Evolutionary conservation across 2,797 vertebrate genomes (phyloP), one percentile per base, ranked within the genome.

Genomic region (Perdix hodgsoniae): DNA sequence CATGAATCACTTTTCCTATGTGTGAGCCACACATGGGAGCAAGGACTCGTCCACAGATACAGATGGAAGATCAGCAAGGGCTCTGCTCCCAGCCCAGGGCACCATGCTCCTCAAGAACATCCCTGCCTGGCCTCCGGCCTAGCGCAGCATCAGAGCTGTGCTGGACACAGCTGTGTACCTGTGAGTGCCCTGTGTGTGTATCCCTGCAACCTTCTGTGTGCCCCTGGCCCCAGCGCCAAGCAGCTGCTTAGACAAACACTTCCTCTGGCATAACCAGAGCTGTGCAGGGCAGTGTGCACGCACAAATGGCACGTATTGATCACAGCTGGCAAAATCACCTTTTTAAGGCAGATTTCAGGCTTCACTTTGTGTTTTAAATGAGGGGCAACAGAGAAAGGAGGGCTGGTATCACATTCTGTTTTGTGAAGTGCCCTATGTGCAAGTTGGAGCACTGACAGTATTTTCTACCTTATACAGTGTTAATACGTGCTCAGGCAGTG

Each of bases 1-100:
- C 27, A 6, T 11, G 35, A 73, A 47, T 52, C 0, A 12, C n/a
- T 90, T 88, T 70, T 59, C 64, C 67, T 0, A 0, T 15, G 35
- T 67, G 67, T 0, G 1, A 86, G 33, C 17, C 2, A 1, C 18
- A 15, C 50, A 52, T 29, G 50, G 50, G 83, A 72, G 49, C 33
- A 63, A 37, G 31, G 33, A 67, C n/a, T 40, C 0, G 0, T 29
- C 13, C n/a, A 49, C 47, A 24, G 31, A 11, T 47, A 57, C 24
- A 60, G 52, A 9, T 22, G 50, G 74, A 45, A 78, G 31, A 37
- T 17, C 9, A 18, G 0, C 4, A 18, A 39, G 7, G 52, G 3
- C 3, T 78, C 49, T 14, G 54, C 59, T 81, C n/a, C 24, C 50
- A 29, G 61, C 18, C 39, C 27, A 10, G 27, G 39, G 27, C 39